Base-by-base conservation (phyloP, 2,888 invertebrate species). In the Noctua comes region DNA sequence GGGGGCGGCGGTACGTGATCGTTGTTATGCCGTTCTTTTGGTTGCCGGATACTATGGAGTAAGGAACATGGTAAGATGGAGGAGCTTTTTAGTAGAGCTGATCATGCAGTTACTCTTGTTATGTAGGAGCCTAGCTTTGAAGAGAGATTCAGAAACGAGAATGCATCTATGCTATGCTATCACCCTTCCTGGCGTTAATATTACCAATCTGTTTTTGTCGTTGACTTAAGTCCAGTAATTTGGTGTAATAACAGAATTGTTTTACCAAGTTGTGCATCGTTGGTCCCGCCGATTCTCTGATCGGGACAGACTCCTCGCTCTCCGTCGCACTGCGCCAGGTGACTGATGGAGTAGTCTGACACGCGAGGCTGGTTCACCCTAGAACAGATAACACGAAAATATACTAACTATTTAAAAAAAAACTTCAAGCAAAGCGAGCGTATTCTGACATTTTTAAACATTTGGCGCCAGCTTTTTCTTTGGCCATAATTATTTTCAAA, bases 231-330 rank as follows among this genome's bases (percentile, higher is more conserved):
- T 57, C 13, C 57, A 27, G 18, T 31, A 59, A 62, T 62, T 62
- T 18, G 2, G 8, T 18, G 18, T 2, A 27, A 16, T 27, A 13
- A 13, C 24, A 65, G 8, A 16, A 16, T 16, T 8, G 18, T 10
- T 93, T 86, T 91, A 97, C 97, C 95, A 57, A 98, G 93, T 8
- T 97, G 96, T 0, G 98, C 98, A 91, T 99, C 98, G 92, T 99
- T 98, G 85, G 97, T 97, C 0, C 98, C 99, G 0, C 98, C 98
- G 21, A 99, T 97, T 66, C 98, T 97, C 83, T 97, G 97, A 92
- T 99, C 99, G 0, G 99, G 99, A 90, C 99, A 99, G 10, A 99
- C 99, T 0, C 99, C 99, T 57, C 97, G 97, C 88, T 97, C 97
- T 0, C 98, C 98, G 91, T 98, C 98, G 90, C 98, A 99, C 93